Base-by-base conservation (phyloP, 1,140 invertebrate genomes). In the Drosophila saltans region DNA sequence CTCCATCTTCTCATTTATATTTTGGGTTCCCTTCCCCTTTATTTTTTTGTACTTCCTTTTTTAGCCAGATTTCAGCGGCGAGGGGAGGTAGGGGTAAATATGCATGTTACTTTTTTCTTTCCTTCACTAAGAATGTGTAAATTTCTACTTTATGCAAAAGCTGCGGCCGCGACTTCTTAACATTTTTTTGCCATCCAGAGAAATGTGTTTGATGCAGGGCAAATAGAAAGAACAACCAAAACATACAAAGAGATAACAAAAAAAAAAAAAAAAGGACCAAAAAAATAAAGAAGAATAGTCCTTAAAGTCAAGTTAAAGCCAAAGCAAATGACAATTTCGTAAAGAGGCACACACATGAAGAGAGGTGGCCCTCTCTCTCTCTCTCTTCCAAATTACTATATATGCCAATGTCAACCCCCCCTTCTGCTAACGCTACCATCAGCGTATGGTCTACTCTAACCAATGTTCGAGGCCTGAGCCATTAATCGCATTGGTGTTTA, bases 401-500 rank as follows among this genome's bases (percentile, higher is more conserved):
- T 56, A 4, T 10, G 10, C 9, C 52, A 11, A 16, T 2, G 11
- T 11, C 55, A n/a, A n/a, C 9, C 55, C 55, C 11, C 55, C 2
- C 10, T 36, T 36, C 6, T 36, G 36, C 6, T 16, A 16, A 16
- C 16, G 16, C 16, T 16, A 16, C 16, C 45, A 48, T 24, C 5
- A 30, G 4, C 33, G 33, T 36, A 36, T 36, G 33, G 33, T 36
- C 33, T 36, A 6, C 33, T 36, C 33, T 5, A 36, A 6, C 33
- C 33, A 36, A 36, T 45, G 28, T 57, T 30, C 59, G 68, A 55
- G 60, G 55, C 24, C 78, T 75, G 71, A 78, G 80, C 78, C 81
- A 91, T 91, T 91, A 91, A 91, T 91, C 89, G 89, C 79, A 85
- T 91, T 91, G 89, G 89, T 91, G 89, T 91, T 91, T 91, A 91